Evolutionary conservation across 92 coral and sea anemone genomes (phyloP).

Genomic region (Ricordea florida): DNA sequence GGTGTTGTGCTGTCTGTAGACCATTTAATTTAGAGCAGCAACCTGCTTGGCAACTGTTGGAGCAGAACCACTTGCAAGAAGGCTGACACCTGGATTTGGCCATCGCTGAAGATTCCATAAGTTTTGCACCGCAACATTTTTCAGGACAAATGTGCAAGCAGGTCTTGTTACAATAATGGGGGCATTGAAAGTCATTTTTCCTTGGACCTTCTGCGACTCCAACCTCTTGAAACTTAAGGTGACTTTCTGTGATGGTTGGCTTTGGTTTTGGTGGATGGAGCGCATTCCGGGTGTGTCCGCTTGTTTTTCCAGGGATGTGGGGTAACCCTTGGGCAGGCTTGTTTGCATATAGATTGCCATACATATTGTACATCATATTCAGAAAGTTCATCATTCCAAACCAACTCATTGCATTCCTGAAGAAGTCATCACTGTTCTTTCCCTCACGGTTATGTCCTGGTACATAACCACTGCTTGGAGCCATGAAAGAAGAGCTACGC

Average conservation of each 20-base stretch:
- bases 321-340: background rate
- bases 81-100: constrained; percentile 3
- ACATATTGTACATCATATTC: constrained; percentile 74
- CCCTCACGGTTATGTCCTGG: background rate
- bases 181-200: background rate
- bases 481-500: constrained; percentile 3
- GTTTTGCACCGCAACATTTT: constrained; percentile 38
- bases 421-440: constrained; percentile 28
- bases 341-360: constrained; percentile 34
- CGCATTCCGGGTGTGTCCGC: background rate
- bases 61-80: constrained; percentile 39
- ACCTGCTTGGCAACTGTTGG: constrained; percentile 19
- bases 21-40: constrained; percentile 7
- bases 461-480: background rate
- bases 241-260: background rate
- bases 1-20: background rate
- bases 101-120: background rate
- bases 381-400: constrained; percentile 85
- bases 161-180: constrained; percentile 24
- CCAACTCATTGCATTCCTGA: constrained; percentile 79
- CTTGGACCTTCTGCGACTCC: constrained; percentile 3
- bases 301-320: background rate
- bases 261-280: background rate
- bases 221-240: background rate
- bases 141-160: constrained; percentile 41